Evolutionary conservation across 2,888 invertebrate species (phyloP).

Genomic region (Fissipunctia ypsillon): DNA sequence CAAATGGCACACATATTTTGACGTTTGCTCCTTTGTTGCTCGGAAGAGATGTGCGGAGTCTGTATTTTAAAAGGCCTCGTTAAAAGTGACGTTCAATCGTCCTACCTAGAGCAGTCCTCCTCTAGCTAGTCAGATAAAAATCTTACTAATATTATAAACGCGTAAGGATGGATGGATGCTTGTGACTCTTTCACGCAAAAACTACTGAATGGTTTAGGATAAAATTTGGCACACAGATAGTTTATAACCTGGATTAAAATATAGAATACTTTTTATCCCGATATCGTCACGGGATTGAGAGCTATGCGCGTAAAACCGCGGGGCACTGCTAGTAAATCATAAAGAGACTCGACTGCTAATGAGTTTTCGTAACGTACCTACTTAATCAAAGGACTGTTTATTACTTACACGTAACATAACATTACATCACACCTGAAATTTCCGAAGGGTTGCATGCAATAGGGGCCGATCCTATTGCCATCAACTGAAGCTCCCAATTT

Average conservation of each 20-base stretch:
- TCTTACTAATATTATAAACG: too few relatives aligned
- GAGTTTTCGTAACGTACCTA: neutral
- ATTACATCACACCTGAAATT: neutral
- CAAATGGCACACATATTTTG: constrained; percentile 42
- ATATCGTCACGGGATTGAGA: too few relatives aligned
- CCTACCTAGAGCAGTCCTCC: neutral
- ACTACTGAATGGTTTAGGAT: too few relatives aligned
- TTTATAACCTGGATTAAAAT: too few relatives aligned
- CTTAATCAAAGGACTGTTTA: neutral
- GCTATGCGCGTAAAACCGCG: too few relatives aligned
- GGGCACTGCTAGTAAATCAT: too few relatives aligned
- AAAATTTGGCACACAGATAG: too few relatives aligned
- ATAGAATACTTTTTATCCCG: too few relatives aligned
- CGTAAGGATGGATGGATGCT: too few relatives aligned
- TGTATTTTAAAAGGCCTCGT: constrained; percentile 11
- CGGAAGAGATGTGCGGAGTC: constrained; percentile 6
- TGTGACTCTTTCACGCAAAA: too few relatives aligned
- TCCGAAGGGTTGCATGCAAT: too few relatives aligned
- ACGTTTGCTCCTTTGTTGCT: constrained; percentile 37
- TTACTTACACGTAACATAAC: neutral
- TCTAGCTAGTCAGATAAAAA: neutral
- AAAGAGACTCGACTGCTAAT: neutral
- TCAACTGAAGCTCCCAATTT: neutral
- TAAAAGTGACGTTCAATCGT: neutral
- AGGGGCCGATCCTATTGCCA: neutral